Evolutionary conservation across 2,888 invertebrate genomes (phyloP).

Genomic region (Rhagonycha lutea): DNA sequence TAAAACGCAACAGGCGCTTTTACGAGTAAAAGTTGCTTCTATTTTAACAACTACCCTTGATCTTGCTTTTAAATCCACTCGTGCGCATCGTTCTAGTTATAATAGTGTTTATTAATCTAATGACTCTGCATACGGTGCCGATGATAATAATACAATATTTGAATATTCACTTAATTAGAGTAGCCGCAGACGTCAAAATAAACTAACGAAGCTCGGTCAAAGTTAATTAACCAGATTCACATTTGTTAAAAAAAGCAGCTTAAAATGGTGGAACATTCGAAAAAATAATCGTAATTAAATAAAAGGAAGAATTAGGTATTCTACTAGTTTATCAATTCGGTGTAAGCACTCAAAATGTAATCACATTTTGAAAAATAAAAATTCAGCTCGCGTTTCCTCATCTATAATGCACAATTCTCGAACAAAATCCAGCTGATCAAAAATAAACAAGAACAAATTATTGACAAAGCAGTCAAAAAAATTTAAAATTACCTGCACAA

Average conservation of each 20-base stretch:
- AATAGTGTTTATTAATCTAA: not conserved
- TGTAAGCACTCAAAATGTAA: not conserved
- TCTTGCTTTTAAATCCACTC: not conserved
- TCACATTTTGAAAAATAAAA: not conserved
- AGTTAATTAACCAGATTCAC: not conserved
- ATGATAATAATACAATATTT: too few relatives aligned
- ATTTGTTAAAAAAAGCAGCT: not conserved
- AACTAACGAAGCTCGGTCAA: not conserved
- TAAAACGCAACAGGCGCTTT: not conserved
- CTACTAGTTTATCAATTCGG: not conserved
- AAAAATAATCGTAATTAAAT: not conserved
- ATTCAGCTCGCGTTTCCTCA: not conserved
- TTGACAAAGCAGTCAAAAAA: not conserved
- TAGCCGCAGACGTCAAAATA: not conserved
- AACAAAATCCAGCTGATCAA: not conserved
- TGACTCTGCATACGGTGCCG: too few relatives aligned
- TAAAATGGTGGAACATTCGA: too few relatives aligned
- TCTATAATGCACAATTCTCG: not conserved
- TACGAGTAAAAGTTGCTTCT: not conserved
- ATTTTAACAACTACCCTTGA: not conserved
- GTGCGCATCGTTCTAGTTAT: not conserved
- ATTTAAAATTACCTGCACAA: conserved; percentile 62
- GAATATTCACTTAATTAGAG: not conserved
- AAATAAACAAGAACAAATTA: not conserved
- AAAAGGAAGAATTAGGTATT: not conserved